Conservation (phyloP, 2,797 vertebrate genomes). For the Pipistrellus pygmaeus region DNA sequence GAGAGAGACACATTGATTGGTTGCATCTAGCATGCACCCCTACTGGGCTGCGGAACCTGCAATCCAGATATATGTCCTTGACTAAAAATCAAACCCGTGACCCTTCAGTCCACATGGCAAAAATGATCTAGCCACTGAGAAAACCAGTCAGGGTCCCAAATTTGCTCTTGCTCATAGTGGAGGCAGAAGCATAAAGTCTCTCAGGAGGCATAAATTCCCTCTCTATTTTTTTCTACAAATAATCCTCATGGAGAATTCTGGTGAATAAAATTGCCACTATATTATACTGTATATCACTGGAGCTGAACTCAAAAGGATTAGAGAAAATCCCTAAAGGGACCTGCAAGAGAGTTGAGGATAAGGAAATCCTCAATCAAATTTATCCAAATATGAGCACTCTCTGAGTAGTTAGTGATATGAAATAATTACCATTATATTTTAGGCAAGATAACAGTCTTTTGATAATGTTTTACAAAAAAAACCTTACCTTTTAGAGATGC, state of each 20-base stretch:
- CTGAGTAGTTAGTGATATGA: neutral
- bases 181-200: neutral
- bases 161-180: neutral
- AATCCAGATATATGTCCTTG: too few species aligned
- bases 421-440: neutral
- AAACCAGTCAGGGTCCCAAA: too few species aligned
- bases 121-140: too few species aligned
- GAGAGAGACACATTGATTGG: too few species aligned
- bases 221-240: neutral
- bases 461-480: constrained; percentile 17
- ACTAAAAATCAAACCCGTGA: too few species aligned
- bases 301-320: neutral
- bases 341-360: neutral
- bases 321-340: neutral
- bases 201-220: neutral
- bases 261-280: constrained; percentile 32
- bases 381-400: neutral
- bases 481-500: neutral
- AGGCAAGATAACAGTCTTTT: neutral
- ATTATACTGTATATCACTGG: neutral
- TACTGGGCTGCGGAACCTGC: too few species aligned
- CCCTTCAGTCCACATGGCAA: too few species aligned
- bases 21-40: too few species aligned
- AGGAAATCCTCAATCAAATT: neutral
- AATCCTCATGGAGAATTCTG: neutral